Conservation (phyloP, 2,888 invertebrate genomes). For the Caenorhabditis drosophilae region DNA sequence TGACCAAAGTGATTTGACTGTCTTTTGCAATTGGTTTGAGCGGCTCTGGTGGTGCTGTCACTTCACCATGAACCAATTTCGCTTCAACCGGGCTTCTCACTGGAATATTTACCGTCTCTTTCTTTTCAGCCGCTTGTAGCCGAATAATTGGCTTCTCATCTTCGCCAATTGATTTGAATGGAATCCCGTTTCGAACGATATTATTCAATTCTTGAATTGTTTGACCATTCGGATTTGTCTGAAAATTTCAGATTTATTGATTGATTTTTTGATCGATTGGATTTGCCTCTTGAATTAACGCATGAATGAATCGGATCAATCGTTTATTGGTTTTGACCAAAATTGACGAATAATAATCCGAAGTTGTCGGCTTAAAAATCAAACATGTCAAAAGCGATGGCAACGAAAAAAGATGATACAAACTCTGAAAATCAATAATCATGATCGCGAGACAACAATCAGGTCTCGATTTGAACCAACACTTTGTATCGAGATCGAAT, state of each 20-base stretch:
- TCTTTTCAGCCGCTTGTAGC: background rate
- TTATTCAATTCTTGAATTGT: too few relatives aligned
- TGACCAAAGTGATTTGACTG: slow-evolving; percentile 3
- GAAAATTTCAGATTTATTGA: too few relatives aligned
- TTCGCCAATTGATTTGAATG: background rate
- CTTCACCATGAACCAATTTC: slow-evolving; percentile 2
- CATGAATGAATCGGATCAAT: background rate
- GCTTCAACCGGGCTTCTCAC: background rate
- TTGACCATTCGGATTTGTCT: background rate
- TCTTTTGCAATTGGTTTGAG: slow-evolving; percentile 3
- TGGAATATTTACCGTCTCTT: background rate
- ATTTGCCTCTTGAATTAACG: background rate
- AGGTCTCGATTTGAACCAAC: too few relatives aligned
- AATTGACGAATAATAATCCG: background rate
- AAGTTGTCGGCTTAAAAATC: background rate
- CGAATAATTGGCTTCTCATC: background rate
- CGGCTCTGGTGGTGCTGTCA: background rate
- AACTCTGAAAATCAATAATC: too few relatives aligned
- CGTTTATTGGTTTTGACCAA: background rate
- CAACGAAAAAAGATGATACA: background rate
- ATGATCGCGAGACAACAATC: too few relatives aligned
- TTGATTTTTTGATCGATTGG: too few relatives aligned
- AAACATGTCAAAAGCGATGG: background rate
- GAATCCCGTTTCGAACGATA: too few relatives aligned
- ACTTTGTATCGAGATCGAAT: background rate